Percentiles rank a stretch among this genome's conserved stretches.
These are phyloP conservation scores for Odontomyia ornata DNA, from an alignment of 2,888 invertebrate genomes.

Conservation along the genomic window DNA sequence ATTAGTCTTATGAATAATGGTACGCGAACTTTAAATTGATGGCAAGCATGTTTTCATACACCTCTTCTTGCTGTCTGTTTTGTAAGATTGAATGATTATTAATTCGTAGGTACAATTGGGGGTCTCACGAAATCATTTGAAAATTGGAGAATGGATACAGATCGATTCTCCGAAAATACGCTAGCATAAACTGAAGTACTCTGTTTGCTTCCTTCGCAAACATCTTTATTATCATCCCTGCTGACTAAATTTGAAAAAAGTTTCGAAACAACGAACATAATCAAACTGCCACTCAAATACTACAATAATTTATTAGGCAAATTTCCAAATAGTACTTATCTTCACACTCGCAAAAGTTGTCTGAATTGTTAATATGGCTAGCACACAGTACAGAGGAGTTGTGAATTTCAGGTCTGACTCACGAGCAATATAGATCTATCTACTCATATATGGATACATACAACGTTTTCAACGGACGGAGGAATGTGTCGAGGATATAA, in stretches of 20 bases:
- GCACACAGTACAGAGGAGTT: background rate
- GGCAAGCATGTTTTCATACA: too few species aligned
- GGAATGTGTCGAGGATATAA: slow-evolving; percentile 32
- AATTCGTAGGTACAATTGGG: too few species aligned
- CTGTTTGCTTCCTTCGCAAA: too few species aligned
- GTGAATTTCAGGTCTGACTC: background rate
- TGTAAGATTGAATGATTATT: too few species aligned
- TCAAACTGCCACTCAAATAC: slow-evolving; percentile 16
- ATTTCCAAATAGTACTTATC: slow-evolving; percentile 4
- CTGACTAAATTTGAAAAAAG: too few species aligned
- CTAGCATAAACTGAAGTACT: too few species aligned
- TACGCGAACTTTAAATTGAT: too few species aligned
- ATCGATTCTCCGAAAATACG: too few species aligned
- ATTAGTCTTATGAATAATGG: background rate
- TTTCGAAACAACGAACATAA: background rate
- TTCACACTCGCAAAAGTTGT: background rate
- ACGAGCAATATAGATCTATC: background rate
- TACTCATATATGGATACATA: background rate
- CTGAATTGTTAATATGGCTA: background rate
- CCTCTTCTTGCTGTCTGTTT: too few species aligned
- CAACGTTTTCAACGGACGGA: background rate
- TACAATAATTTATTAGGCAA: slow-evolving; percentile 14
- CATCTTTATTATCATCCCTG: too few species aligned
- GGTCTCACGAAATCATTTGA: too few species aligned
- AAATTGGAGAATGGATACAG: too few species aligned